Base-by-base conservation (phyloP, 1,140 invertebrate genomes). In the Lordiphosa collinella region DNA sequence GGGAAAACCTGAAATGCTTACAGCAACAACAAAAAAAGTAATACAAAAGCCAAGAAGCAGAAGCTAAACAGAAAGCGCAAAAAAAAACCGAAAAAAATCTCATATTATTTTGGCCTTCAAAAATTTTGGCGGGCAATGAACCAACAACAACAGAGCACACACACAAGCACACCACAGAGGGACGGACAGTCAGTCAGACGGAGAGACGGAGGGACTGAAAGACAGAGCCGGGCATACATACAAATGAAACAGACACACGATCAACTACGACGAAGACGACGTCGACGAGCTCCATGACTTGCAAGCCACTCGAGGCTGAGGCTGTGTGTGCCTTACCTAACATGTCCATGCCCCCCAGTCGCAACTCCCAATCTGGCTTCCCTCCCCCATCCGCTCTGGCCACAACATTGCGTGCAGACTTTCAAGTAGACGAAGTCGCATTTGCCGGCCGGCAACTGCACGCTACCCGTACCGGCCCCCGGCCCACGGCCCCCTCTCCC, bases 31-130 rank as follows among this genome's bases (percentile, higher is more conserved):
- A 55, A 53, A 48, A 48, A 47, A 66, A 65, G 37, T 48, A 55
- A 70, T 53, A 76, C 53, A 75, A 53, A 65, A 61, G 67, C 47
- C 61, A 60, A 55, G 49, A 68, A 50, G 47, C 38, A 58, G 46
- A 72, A 63, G 51, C 65, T 68, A 65, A 69, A 73, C 48, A 79
- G 34, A 56, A 59, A 62, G 56, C 55, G 37, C 43, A 72, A 46
- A 53, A 67, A 52, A 64, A 53, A 60, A 62, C 54, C 38, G 67
- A 78, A 59, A 65, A 79, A 87, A 84, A 84, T 75, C 73, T 71
- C 78, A 86, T 85, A 79, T 87, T 79, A 70, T 84, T 87, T 87
- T 87, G 84, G 84, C 84, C 84, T 87, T 87, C 84, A 87, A 87
- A 80, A 87, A 61, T 86, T 86, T 87, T 84, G 84, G 84, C 84